phyloP scores from a whole-genome alignment of 2,888 invertebrate genomes.

The Napeogenes sylphis region DNA sequence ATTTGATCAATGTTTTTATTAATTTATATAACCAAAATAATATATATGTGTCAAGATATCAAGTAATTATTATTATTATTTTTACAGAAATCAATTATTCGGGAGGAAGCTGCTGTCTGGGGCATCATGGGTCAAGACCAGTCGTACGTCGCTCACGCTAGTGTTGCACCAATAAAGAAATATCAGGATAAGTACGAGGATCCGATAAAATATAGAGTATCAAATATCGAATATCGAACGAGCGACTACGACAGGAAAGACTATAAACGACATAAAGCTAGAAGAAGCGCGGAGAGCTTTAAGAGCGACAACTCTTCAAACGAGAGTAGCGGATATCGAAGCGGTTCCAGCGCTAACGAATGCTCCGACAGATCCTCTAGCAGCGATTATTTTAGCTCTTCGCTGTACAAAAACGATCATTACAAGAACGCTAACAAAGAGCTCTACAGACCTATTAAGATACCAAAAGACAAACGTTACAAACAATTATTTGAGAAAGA shows the following conservation, averaged over 20 bases:
- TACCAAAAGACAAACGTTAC: slow-evolving; percentile 69
- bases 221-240: slow-evolving; percentile 48
- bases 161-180: slow-evolving; percentile 51
- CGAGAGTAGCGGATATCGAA: slow-evolving; percentile 70
- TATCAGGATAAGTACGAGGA: slow-evolving; percentile 63
- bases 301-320: slow-evolving; percentile 69
- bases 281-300: slow-evolving; percentile 64
- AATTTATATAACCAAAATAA: background rate
- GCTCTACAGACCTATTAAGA: slow-evolving; percentile 72
- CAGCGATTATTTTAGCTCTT: slow-evolving; percentile 67
- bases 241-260: slow-evolving; percentile 50
- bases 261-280: slow-evolving; percentile 58
- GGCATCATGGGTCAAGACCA: slow-evolving; percentile 72
- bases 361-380: slow-evolving; percentile 63
- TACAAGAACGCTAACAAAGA: slow-evolving; percentile 71
- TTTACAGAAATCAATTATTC: slow-evolving; percentile 53
- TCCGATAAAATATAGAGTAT: slow-evolving; percentile 48
- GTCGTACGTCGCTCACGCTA: slow-evolving; percentile 61
- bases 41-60: background rate
- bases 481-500: slow-evolving; percentile 64
- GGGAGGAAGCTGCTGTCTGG: slow-evolving; percentile 47
- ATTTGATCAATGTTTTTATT: background rate
- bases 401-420: slow-evolving; percentile 72
- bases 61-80: background rate
- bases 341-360: slow-evolving; percentile 69